phyloP scores from a whole-genome alignment of 2,113 vertebrate genomes.

The Aegypius monachus region DNA sequence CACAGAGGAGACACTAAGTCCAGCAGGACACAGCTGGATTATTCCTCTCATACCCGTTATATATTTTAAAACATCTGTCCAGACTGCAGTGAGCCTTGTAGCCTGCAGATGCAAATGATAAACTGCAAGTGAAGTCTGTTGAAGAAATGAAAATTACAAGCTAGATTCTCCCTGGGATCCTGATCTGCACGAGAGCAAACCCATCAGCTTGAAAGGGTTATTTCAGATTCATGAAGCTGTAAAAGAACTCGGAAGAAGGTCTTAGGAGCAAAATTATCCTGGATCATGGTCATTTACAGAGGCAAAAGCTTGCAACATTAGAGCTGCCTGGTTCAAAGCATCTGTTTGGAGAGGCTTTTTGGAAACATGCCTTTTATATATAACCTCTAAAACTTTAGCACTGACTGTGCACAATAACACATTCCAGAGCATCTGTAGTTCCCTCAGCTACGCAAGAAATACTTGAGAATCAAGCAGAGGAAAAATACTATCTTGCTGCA shows the following conservation, averaged over 20 bases:
- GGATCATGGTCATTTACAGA: not conserved
- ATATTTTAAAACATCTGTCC: not conserved
- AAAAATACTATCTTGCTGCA: fast-evolving
- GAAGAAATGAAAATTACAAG: not conserved
- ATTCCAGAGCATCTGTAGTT: not conserved
- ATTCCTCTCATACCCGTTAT: not conserved
- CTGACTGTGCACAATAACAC: fast-evolving
- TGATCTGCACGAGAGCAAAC: not conserved
- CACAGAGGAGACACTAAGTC: not conserved
- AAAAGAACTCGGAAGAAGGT: not conserved
- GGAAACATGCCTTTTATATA: fast-evolving
- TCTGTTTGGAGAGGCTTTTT: not conserved
- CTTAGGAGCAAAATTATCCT: not conserved
- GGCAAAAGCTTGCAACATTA: fast-evolving
- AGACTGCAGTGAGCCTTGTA: not conserved
- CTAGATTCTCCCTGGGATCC: not conserved
- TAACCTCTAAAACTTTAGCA: not conserved
- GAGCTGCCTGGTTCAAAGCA: not conserved
- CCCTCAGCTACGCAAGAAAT: not conserved
- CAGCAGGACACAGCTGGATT: not conserved
- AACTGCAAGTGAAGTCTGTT: not conserved
- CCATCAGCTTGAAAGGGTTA: not conserved
- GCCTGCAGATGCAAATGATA: not conserved
- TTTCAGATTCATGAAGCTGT: not conserved
- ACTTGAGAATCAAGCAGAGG: not conserved